Evolutionary conservation across 35 echinoderm and acorn worm species (phyloP), one percentile per base, ranked within the genome.

Genomic region (Antedon bifida): DNA sequence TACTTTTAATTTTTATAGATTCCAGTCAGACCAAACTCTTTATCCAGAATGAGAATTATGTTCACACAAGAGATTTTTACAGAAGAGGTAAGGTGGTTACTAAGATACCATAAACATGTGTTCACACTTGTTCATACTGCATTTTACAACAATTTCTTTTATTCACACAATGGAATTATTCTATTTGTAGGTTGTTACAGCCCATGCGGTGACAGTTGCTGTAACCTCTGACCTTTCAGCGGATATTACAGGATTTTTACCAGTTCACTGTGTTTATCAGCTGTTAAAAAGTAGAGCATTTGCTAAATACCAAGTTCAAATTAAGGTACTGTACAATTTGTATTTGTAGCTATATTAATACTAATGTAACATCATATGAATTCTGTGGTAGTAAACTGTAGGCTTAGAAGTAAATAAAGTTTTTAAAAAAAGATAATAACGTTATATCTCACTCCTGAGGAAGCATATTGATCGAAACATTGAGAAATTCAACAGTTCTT

Each of bases 11-110:
- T 46, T 33, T 76, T 29, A 12, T 76, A 99, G 95, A 99, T 99
- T 88, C 80, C 85, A 32, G 87, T 93, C 30, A 89, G 95, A 79
- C 85, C 88, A 31, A 92, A 99, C 45, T 99, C 95, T 26, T 36
- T 99, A 36, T 91, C 95, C 76, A 92, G 88, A 75, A 90, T 99
- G 39, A 85, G 91, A 74, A 85, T 99, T 10, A 78, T 92, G n/a
- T 99, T 99, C 91, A 99, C 92, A 77, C 95, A 99, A 39, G 95
- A 99, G 16, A 88, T 99, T 16, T 99, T 99, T 85, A 99, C 95
- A 79, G 95, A 99, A 88, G 87, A 99, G 88, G 95, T 99, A 86
- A 73, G 75, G 21, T 21, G 30, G 30, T 30, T 3, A 5, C 16
- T 0, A 81, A 42, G 38, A 7, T 14, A 7, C 38, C 38, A 29